phyloP scores from a whole-genome alignment of 2,113 vertebrate species.

The Otocyon megalotis region DNA sequence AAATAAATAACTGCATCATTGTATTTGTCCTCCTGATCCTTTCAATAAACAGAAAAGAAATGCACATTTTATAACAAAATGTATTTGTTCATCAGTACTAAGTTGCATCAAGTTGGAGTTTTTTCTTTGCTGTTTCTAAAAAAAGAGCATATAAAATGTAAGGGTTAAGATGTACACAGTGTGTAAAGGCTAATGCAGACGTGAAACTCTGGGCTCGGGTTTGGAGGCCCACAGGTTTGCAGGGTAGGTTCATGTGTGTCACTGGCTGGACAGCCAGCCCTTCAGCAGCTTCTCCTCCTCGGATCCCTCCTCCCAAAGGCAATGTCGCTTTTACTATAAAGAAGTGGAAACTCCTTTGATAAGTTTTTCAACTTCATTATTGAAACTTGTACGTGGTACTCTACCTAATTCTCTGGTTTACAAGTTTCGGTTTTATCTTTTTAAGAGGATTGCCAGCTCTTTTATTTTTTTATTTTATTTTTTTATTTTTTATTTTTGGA shows the following conservation, averaged over 20 bases:
- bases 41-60: constrained; percentile 31
- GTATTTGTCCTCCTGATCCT: constrained; percentile 16
- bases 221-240: not conserved
- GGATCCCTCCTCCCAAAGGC: not conserved
- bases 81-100: not conserved
- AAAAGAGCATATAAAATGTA: not conserved
- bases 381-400: rapidly evolving
- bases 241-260: not conserved
- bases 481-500: not conserved
- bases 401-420: not conserved
- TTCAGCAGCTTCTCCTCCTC: not conserved
- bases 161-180: not conserved
- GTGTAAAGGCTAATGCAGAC: not conserved
- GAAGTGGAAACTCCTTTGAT: not conserved
- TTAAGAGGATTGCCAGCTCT: constrained; percentile 14
- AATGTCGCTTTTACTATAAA: not conserved
- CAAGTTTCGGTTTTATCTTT: not conserved
- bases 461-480: too few relatives aligned
- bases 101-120: not conserved
- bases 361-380: not conserved
- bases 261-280: not conserved
- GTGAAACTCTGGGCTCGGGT: not conserved
- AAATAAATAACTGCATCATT: not conserved
- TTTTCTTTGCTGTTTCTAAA: constrained; percentile 26
- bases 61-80: not conserved